Percentiles rank a stretch among this genome's conserved stretches.
Conservation (phyloP, 2,888 invertebrate genomes). For the Microplitis deprimator region DNA sequence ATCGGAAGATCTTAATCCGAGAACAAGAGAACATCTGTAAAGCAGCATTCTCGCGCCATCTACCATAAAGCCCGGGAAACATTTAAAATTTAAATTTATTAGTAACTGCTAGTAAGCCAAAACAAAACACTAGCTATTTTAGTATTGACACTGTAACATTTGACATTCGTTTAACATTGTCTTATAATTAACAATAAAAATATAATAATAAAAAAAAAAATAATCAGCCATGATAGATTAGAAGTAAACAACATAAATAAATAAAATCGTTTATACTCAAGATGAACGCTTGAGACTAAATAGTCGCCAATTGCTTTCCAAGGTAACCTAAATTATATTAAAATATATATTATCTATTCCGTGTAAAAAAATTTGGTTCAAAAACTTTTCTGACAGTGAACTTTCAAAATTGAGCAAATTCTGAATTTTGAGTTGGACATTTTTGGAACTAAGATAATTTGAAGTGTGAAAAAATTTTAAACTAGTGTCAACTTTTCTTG, state of each 20-base stretch:
- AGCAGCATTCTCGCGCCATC: not conserved
- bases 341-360: too few species aligned
- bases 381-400: too few species aligned
- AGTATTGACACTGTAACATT: constrained; percentile 44
- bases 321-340: not conserved
- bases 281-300: too few species aligned
- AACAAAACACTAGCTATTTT: constrained; percentile 19
- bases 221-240: not conserved
- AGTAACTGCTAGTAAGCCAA: not conserved
- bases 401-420: too few species aligned
- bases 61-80: not conserved
- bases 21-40: too few species aligned
- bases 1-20: too few species aligned
- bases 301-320: not conserved
- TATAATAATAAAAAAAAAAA: constrained; percentile 1
- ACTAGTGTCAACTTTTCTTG: too few species aligned
- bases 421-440: too few species aligned
- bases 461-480: too few species aligned
- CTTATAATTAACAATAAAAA: constrained; percentile 17
- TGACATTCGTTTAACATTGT: constrained; percentile 67
- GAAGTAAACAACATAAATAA: not conserved
- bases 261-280: not conserved
- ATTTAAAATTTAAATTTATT: too few species aligned
- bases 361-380: too few species aligned
- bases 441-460: too few species aligned